Evolutionary conservation across 2,113 vertebrate genomes (phyloP), one percentile per base, ranked within the genome.

Genomic region (Perca fluviatilis): DNA sequence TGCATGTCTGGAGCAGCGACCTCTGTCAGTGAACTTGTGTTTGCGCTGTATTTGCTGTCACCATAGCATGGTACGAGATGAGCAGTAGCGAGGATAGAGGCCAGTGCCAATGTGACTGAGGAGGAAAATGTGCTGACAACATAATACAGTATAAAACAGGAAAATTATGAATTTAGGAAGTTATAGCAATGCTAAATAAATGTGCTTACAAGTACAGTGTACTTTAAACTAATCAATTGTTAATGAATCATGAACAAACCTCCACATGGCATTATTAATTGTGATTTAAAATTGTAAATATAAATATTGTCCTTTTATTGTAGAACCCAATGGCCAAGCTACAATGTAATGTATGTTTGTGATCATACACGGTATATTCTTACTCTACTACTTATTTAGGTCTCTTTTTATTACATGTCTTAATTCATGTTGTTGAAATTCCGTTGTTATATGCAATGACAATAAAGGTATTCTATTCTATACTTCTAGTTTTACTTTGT

Each of bases 1-100:
- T 21, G 14, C 57, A 62, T 56, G 61, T 79, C 66, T 70, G 65
- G 36, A 75, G 18, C 18, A 27, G 68, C 33, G 53, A 74, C 62
- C 62, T 74, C 70, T 77, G 82, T 60, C 56, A 68, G 25, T 1
- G 27, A 21, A 64, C 58, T 23, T 3, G 50, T 47, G 43, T 77
- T 58, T 16, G 23, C 40, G 50, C 15, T 82, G 73, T 16, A 2
- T 16, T 30, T 15, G 5, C 65, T 63, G 76, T 62, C 47, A 50
- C 19, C 8, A 11, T 0, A 21, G 46, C 54, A 56, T 5, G 10
- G 25, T 15, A 13, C 60, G 25, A 61, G 74, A 67, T 0, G 54
- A 74, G 33, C 33, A 51, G 54, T 0, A 27, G 43, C n/a, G 11
- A 46, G 15, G 53, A 67, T 33, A 36, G 43, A 18, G n/a, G 25